Percentiles rank a stretch among this genome's conserved stretches.
Conservation (phyloP, 2,888 invertebrate genomes). For the Uropetala carovei region DNA sequence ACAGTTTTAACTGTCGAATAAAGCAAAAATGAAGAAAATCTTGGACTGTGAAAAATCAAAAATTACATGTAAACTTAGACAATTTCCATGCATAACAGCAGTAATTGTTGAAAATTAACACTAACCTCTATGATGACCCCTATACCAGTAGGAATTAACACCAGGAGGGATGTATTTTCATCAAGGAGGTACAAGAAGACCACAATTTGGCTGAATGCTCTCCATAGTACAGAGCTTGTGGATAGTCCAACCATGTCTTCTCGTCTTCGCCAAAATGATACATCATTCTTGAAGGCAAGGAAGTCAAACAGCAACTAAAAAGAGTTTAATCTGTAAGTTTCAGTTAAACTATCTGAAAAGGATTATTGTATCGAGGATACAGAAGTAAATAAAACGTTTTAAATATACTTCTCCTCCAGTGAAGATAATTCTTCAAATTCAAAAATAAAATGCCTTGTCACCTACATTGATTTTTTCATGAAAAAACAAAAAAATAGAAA, state of each 20-base stretch:
- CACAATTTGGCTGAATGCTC: conserved; percentile 93
- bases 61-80: no score
- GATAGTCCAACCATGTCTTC: conserved; percentile 93
- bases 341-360: no score
- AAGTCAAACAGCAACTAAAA: conserved; percentile 96
- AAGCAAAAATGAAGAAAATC: no score
- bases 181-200: conserved; percentile 95
- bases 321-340: conserved; percentile 39
- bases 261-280: conserved; percentile 94
- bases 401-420: no score
- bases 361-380: no score
- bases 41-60: no score
- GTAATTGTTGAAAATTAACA: conserved; percentile 31
- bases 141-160: conserved; percentile 91
- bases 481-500: no score
- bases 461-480: no score
- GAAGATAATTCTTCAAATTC: no score
- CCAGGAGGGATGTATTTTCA: conserved; percentile 92
- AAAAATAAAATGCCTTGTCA: no score
- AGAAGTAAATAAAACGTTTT: no score
- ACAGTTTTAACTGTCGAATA: no score
- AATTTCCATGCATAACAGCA: neutral
- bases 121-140: conserved; percentile 92
- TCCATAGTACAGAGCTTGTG: conserved; percentile 92
- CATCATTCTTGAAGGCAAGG: conserved; percentile 98